Base-by-base conservation (phyloP, 1,140 invertebrate species). In the Watersipora subatra region DNA sequence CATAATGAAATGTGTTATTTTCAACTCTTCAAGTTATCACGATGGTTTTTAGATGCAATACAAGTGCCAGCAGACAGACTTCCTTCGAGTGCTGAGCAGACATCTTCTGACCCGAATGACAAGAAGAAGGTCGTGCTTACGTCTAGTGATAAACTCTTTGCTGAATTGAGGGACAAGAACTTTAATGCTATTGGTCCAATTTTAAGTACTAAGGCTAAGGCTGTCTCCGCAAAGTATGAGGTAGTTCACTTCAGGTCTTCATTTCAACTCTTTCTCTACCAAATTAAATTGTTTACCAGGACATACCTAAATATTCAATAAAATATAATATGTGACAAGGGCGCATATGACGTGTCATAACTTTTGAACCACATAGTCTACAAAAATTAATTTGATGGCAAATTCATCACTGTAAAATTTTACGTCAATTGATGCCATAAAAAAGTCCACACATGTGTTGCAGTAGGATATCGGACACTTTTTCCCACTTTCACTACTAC, bases 121-220 rank as follows among this genome's bases (percentile, higher is more conserved):
- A 87, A 86, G 62, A 92, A 95, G 80, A 86, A 86, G 71, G 85
- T 97, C 28, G 86, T 91, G 70, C 82, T 97, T 3, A 93, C 94
- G 82, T 97, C 93, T 0, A 84, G 85, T 1, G 93, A 97, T 76
- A 88, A 91, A 75, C 78, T 97, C 1, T 97, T 88, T 80, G 85
- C 87, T 19, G 92, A 96, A 78, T 83, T 80, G 19, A 84, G 94
- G 57, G 93, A 97, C 77, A 92, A 91, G 80, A 93, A 92, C 80
- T 97, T 97, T 75, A 92, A 91, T 78, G 89, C 89, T 66, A 90
- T 96, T 25, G 91, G 91, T 20, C 84, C 87, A 61, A 85, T 88
- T 30, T 80, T 98, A 0, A 91, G 89, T 59, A 87, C 87, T 72
- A 93, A 93, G 80, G 92, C 92, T 0, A 91, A 89, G 76, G 80